These are phyloP conservation scores for Hypotaenidia philippensis DNA, from an alignment of 2,797 vertebrate genomes.

Conservation along the genomic window DNA sequence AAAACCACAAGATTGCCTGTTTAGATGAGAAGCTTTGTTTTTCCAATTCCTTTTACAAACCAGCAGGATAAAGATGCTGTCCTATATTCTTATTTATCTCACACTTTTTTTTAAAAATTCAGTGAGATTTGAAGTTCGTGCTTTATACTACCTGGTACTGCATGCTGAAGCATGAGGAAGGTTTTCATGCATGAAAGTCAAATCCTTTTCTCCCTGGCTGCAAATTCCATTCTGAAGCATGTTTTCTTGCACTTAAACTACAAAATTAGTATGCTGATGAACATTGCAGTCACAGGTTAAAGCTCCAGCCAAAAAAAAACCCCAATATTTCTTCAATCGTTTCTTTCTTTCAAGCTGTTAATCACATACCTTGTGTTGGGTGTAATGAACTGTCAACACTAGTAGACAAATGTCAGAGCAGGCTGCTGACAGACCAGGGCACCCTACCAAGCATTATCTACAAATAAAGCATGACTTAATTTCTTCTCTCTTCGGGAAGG, in stretches of 20 bases:
- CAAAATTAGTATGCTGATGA: not conserved
- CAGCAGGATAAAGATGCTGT: not conserved
- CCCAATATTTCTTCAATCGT: not conserved
- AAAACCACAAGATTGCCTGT: not conserved
- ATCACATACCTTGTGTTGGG: not conserved
- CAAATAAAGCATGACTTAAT: not conserved
- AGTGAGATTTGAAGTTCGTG: not conserved
- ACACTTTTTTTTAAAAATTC: not conserved
- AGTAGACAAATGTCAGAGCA: not conserved
- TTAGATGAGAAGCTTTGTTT: not conserved
- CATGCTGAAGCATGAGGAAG: not conserved
- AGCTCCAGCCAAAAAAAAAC: not conserved
- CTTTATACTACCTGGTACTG: not conserved
- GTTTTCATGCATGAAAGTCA: not conserved
- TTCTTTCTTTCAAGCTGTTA: not conserved
- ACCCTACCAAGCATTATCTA: not conserved
- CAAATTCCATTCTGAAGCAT: not conserved
- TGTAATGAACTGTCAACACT: not conserved
- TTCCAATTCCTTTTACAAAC: not conserved
- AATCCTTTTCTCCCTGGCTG: not conserved
- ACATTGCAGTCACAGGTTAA: not conserved
- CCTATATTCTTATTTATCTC: not conserved
- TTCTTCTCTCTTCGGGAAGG: not conserved
- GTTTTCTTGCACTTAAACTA: not conserved
- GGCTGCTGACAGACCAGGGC: not conserved